Conservation (phyloP, 2,797 vertebrate species). For the Sphenopsis melanotis region DNA sequence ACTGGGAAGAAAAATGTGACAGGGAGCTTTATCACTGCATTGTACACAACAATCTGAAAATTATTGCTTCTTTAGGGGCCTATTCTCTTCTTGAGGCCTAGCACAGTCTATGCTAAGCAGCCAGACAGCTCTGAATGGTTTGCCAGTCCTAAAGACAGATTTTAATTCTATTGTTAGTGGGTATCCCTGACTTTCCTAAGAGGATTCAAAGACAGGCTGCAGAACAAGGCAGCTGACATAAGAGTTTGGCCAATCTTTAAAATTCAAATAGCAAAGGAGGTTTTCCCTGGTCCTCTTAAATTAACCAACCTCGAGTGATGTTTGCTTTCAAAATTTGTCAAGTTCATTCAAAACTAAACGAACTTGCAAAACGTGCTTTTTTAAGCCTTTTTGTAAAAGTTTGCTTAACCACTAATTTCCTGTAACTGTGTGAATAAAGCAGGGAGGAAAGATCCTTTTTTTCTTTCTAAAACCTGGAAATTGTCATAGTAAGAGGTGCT, state of each 20-base stretch:
- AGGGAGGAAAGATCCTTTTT: background rate
- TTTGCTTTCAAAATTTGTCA: constrained; percentile 39
- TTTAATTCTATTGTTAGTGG: constrained; percentile 78
- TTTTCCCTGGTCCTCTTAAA: background rate
- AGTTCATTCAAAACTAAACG: background rate
- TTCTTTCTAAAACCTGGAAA: background rate
- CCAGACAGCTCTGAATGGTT: constrained; percentile 72
- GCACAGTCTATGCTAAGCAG: constrained; percentile 80
- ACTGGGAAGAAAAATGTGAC: constrained; percentile 93
- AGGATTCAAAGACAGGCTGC: constrained; percentile 68
- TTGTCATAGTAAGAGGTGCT: background rate
- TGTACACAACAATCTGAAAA: constrained; percentile 81
- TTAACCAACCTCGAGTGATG: background rate
- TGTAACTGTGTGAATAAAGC: background rate
- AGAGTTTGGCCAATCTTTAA: constrained; percentile 42
- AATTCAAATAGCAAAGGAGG: constrained; percentile 23
- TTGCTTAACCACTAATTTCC: constrained; percentile 5
- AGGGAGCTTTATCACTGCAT: constrained; percentile 87
- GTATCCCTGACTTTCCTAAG: constrained; percentile 74
- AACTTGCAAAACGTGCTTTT: background rate
- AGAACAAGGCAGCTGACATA: constrained; percentile 46
- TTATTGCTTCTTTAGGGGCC: constrained; percentile 80
- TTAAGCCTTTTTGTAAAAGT: background rate
- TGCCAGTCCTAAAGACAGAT: constrained; percentile 74
- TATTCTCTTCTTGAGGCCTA: constrained; percentile 74